phyloP scores from a whole-genome alignment of 2,113 vertebrate species.

The Anolis sagrei region DNA sequence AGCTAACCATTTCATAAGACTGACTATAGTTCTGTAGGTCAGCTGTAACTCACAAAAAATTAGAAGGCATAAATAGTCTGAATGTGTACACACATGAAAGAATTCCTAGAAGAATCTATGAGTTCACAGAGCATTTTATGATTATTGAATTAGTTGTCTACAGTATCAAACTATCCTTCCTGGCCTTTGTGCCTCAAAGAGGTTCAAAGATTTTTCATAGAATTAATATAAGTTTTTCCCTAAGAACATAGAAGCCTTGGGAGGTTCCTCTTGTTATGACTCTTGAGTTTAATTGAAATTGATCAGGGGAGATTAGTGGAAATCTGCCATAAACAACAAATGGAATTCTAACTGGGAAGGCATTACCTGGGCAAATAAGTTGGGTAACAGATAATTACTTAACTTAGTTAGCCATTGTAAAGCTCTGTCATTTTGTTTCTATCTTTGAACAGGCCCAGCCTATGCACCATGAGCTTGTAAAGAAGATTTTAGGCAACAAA shows the following conservation, averaged over 20 bases:
- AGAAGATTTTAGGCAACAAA: slow-evolving; percentile 94
- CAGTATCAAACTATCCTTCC: background rate
- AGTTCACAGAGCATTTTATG: background rate
- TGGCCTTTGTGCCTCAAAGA: background rate
- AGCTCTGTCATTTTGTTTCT: background rate
- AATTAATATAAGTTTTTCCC: background rate
- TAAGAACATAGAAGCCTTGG: background rate
- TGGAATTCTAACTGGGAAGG: background rate
- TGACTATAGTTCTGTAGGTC: background rate
- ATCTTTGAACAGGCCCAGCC: slow-evolving; percentile 86
- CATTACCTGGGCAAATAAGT: too few relatives aligned
- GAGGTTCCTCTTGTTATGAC: background rate
- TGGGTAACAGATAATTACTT: background rate
- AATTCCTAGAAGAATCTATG: background rate
- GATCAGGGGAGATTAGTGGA: background rate
- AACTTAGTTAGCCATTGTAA: background rate
- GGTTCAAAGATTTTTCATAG: background rate
- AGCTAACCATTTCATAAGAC: background rate
- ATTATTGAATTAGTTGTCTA: background rate
- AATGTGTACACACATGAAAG: background rate
- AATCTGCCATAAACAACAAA: background rate
- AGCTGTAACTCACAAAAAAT: background rate
- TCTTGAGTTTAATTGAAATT: background rate
- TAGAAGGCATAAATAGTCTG: background rate
- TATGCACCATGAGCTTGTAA: slow-evolving; percentile 86